Evolutionary conservation across 2,797 vertebrate species (phyloP), one percentile per base, ranked within the genome.

Genomic region (Muscicapa comitata): DNA sequence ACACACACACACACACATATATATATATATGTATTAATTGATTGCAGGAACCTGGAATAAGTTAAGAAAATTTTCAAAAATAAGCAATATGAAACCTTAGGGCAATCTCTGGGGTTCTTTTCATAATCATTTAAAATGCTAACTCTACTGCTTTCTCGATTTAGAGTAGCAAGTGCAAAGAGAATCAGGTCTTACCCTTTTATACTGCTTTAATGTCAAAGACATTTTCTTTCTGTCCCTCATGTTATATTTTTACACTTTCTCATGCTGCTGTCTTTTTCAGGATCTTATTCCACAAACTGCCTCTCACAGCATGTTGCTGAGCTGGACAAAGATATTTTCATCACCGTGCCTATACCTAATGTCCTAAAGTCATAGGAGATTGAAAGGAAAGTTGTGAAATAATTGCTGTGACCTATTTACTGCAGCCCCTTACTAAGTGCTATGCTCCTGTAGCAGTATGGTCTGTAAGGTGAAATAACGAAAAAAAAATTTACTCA

Each of bases 401-500:
- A 38, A 92, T 93, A 97, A 94, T 95, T 92, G 67, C 83, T 95
- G 45, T 94, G 88, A 93, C 88, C 90, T 89, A 90, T 95, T 94
- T 95, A 90, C 17, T 45, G 26, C 24, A 92, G 40, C 10, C 33
- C 86, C 33, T 37, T 81, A 74, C 58, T 76, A 51, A 57, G 40
- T 67, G 57, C 9, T 78, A 8, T 48, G 50, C 20, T 79, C 21
- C 45, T 78, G 63, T 29, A 76, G 25, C 17, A 59, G 7, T 53
- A 51, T 31, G 90, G 47, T 86, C 77, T 37, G 37, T 31, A 70
- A 24, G 7, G 21, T 73, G n/a, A 81, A 88, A 88, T 13, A 68
- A 82, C 1, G 3, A 81, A 93, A 66, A 29, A 73, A 19, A 66
- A 86, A 65, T 40, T 15, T 20, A 53, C 20, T 88, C 12, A 10